Percentiles rank a stretch among this genome's conserved stretches.
Evolutionary conservation across 1,140 invertebrate genomes (phyloP).

Genomic region (Heliothis virescens): DNA sequence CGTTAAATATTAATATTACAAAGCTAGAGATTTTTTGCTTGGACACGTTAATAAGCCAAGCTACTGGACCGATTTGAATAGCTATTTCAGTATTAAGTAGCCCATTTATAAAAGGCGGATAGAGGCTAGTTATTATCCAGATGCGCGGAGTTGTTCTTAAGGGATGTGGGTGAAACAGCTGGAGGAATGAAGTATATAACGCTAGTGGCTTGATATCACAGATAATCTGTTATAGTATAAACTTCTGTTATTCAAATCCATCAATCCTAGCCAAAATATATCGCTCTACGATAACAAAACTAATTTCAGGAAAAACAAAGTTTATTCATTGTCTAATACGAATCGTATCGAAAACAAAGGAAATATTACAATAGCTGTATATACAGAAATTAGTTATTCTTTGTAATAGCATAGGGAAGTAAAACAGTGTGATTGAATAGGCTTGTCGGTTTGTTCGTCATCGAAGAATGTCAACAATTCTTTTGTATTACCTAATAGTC

Average conservation of each 20-base stretch:
- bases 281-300: not conserved
- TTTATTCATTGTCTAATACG: not conserved
- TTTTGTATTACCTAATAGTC: too few species aligned
- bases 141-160: too few species aligned
- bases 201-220: too few species aligned
- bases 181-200: too few species aligned
- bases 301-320: not conserved
- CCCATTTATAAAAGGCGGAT: not conserved
- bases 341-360: constrained; percentile 2
- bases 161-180: too few species aligned
- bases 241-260: too few species aligned
- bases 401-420: not conserved
- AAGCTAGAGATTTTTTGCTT: too few species aligned
- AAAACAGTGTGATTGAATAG: not conserved
- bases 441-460: not conserved
- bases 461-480: not conserved
- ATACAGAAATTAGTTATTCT: constrained; percentile 8
- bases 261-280: too few species aligned
- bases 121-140: too few species aligned
- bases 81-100: not conserved
- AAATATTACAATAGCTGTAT: constrained; percentile 9
- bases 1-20: too few species aligned
- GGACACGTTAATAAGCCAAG: too few species aligned
- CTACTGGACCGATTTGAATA: not conserved
- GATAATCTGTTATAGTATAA: too few species aligned